These are phyloP conservation scores for Mantis religiosa DNA, from an alignment of 2,888 invertebrate genomes.

Conservation along the genomic window DNA sequence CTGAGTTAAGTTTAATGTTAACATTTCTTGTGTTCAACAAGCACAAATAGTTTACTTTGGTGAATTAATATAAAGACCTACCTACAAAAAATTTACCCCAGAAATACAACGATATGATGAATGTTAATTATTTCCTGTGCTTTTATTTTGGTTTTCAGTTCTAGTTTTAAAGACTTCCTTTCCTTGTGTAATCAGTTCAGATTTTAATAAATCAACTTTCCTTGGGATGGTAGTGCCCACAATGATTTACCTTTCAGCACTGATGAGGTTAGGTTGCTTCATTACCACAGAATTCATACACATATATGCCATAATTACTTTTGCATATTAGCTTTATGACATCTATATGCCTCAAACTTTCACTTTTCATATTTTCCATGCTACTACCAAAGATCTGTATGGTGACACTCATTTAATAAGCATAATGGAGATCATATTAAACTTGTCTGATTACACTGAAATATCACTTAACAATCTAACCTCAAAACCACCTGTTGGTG, in stretches of 20 bases:
- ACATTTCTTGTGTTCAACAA: too few relatives aligned
- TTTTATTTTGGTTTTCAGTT: too few relatives aligned
- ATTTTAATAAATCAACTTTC: background rate
- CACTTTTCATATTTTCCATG: background rate
- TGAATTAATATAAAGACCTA: too few relatives aligned
- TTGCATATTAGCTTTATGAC: background rate
- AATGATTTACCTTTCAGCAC: background rate
- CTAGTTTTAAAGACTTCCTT: too few relatives aligned
- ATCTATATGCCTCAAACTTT: background rate
- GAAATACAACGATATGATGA: too few relatives aligned
- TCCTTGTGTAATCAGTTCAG: too few relatives aligned
- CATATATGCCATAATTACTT: background rate
- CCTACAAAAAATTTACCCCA: too few relatives aligned
- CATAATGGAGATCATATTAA: background rate
- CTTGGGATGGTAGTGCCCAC: background rate
- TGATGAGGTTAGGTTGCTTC: background rate
- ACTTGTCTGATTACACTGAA: background rate
- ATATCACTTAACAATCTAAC: background rate
- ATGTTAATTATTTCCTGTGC: too few relatives aligned
- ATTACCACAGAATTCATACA: background rate
- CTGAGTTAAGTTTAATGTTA: too few relatives aligned
- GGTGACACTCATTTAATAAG: background rate
- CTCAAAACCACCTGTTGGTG: background rate
- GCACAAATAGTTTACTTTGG: too few relatives aligned
- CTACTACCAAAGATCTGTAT: background rate